Conservation (phyloP, 1,140 invertebrate species). For the Eumeta japonica region DNA sequence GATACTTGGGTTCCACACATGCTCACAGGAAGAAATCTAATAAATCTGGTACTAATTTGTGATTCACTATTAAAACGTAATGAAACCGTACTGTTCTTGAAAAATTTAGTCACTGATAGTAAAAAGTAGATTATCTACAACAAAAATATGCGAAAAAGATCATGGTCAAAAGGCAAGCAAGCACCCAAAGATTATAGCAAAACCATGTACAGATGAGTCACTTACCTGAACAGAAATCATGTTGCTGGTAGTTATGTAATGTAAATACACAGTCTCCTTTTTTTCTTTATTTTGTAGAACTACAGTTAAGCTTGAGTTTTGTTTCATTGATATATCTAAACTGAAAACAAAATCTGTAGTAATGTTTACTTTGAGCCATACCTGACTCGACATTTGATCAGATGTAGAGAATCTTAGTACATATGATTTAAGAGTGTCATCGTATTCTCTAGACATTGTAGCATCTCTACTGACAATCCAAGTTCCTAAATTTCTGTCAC, state of each 20-base stretch:
- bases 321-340: constrained; percentile 69
- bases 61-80: too few species aligned
- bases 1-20: too few species aligned
- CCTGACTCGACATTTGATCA: constrained; percentile 68
- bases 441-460: constrained; percentile 62
- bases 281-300: constrained; percentile 75
- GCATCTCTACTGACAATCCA: constrained; percentile 70
- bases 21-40: too few species aligned
- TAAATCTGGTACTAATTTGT: too few species aligned
- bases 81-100: too few species aligned
- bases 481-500: constrained; percentile 62
- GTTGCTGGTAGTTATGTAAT: constrained; percentile 77
- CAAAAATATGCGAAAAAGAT: too few species aligned
- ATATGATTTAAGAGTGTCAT: constrained; percentile 57
- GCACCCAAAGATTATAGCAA: too few species aligned
- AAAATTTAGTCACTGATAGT: too few species aligned
- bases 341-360: constrained; percentile 75
- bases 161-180: too few species aligned
- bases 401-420: constrained; percentile 72
- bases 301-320: constrained; percentile 80
- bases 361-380: constrained; percentile 71
- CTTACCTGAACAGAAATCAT: constrained; percentile 71
- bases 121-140: too few species aligned
- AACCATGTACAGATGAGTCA: constrained; percentile 13
- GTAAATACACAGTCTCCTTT: constrained; percentile 74